These are phyloP conservation scores for Gastrophryne carolinensis DNA, from an alignment of 2,797 vertebrate species.

Conservation along the genomic window DNA sequence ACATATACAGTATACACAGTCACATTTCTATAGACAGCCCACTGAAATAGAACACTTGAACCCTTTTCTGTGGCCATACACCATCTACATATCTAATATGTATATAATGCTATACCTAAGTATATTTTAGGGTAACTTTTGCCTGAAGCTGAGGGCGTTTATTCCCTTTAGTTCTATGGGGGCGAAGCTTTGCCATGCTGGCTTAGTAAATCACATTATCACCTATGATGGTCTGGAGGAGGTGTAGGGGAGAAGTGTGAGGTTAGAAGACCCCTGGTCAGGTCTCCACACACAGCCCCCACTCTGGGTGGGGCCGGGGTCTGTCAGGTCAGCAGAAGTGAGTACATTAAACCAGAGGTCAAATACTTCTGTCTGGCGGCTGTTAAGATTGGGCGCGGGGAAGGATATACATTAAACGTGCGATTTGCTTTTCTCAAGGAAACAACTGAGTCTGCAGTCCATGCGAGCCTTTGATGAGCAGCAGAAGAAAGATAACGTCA, in stretches of 20 bases:
- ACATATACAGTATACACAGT: neutral
- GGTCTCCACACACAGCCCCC: neutral
- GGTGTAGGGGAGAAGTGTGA: neutral
- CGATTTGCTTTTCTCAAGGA: conserved; percentile 68
- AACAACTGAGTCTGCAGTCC: conserved; percentile 94
- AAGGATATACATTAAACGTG: conserved; percentile 36
- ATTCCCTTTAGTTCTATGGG: too few relatives aligned
- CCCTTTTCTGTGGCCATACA: neutral
- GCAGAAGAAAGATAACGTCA: conserved; percentile 89
- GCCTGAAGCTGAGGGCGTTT: too few relatives aligned
- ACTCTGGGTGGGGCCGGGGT: neutral
- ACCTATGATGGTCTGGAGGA: neutral
- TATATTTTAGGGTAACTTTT: neutral
- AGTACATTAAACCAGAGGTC: conserved; percentile 34
- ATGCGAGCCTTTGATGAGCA: conserved; percentile 93
- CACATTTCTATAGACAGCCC: neutral
- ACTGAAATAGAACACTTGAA: neutral
- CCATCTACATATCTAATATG: neutral
- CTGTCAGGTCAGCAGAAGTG: conserved; percentile 8
- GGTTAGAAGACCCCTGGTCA: neutral
- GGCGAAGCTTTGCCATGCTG: too few relatives aligned
- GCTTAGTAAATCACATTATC: neutral
- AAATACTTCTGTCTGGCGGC: conserved; percentile 21
- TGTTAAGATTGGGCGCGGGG: conserved; percentile 20
- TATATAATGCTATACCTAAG: neutral